These are phyloP conservation scores for Drosophila kepulauana DNA, from an alignment of 1,140 invertebrate genomes.

Conservation along the genomic window DNA sequence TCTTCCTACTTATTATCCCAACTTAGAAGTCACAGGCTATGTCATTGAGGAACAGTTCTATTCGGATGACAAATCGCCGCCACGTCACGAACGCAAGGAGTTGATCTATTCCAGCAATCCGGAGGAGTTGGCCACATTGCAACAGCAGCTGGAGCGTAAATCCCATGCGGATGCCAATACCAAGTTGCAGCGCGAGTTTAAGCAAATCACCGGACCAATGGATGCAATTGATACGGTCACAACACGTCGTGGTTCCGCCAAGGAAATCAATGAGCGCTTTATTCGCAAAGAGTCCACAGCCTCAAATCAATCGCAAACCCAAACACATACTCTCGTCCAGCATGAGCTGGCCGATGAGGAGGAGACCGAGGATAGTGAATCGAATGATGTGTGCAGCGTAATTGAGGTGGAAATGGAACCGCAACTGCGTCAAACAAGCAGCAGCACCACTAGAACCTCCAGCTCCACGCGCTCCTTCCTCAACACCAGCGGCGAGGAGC, in stretches of 20 bases:
- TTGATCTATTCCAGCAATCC: conserved; percentile 89
- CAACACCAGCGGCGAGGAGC: conserved; percentile 87
- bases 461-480: conserved; percentile 87
- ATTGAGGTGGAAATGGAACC: conserved; percentile 71
- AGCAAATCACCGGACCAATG: conserved; percentile 57
- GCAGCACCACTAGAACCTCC: conserved; percentile 49
- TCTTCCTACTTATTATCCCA: not conserved
- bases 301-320: conserved; percentile 28
- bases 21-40: conserved; percentile 87
- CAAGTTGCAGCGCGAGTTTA: conserved; percentile 61
- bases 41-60: conserved; percentile 88
- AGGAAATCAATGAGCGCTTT: conserved; percentile 90
- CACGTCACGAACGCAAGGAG: conserved; percentile 88
- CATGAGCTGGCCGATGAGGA: conserved; percentile 51
- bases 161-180: conserved; percentile 54
- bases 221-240: conserved; percentile 80
- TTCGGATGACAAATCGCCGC: conserved; percentile 88
- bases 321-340: conserved; percentile 16
- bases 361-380: conserved; percentile 73
- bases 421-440: conserved; percentile 72
- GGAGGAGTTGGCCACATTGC: conserved; percentile 86
- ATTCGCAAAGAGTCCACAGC: conserved; percentile 85
- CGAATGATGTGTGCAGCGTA: conserved; percentile 72
- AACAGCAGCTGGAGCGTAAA: conserved; percentile 58
- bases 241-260: conserved; percentile 89